Base-by-base conservation (phyloP, 1,140 invertebrate species). In the Trissolcus basalis region DNA sequence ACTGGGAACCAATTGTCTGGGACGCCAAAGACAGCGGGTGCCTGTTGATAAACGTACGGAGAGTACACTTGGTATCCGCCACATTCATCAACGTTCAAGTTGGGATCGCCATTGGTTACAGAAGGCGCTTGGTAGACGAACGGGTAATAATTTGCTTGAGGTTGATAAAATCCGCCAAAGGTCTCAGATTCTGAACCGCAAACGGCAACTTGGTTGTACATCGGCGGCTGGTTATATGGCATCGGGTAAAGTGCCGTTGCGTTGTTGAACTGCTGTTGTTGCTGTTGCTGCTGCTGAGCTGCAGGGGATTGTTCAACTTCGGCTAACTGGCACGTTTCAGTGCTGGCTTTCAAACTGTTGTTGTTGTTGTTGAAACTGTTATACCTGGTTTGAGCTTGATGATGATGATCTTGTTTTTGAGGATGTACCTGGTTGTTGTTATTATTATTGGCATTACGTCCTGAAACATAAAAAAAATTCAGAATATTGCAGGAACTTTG, bases 1-100 rank as follows among this genome's bases (percentile, higher is more conserved):
- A 67, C 44, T 0, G 53, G 47, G 36, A 60, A 74, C 61, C 70
- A 74, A 13, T 67, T 67, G 4, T 74, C 70, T 0, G 61, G 41
- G 0, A 59, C 61, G 0, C 51, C 27, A 1, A 44, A 47, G 0
- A 36, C 12, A 10, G 55, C 13, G 2, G 41, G 44, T 0, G 55
- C 9, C 14, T 67, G 61, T 0, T 35, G 50, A 16, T 48, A 74
- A 36, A 74, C 14, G 9, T 59, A 65, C 10, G 55, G 50, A 5
- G 44, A 35, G 12, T 36, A 65, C 19, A 44, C 12, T 14, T 51
- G 64, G 33, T 59, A 59, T 0, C 55, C 55, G n/a, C 27, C 4
- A 6, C 19, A 27, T 13, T 48, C 55, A 8, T 59, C 55, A n/a
- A 47, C 27, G 8, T 5, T 19, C 8, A 36, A 19, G 16, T 44